phyloP scores from a whole-genome alignment of 2,797 vertebrate species.

The Poecilia wingei region DNA sequence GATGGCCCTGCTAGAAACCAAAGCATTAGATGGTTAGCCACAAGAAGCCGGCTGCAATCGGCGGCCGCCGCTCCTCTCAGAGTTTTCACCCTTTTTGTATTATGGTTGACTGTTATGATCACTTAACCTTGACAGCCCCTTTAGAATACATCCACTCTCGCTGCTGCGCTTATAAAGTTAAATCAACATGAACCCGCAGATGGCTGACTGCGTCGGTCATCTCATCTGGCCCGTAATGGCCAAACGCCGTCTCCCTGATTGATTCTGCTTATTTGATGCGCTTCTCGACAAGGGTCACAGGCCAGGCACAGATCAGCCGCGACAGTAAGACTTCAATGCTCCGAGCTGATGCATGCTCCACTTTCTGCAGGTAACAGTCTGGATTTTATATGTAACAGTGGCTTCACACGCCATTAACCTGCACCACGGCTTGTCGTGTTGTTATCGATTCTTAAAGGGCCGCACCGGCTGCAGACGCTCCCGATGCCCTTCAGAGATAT shows the following conservation, averaged over 20 bases:
- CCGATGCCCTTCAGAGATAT: constrained; percentile 73
- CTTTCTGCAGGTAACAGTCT: constrained; percentile 68
- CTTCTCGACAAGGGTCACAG: constrained; percentile 60
- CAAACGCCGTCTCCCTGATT: constrained; percentile 57
- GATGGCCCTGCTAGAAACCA: constrained; percentile 64
- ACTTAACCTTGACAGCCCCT: constrained; percentile 29
- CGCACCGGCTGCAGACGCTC: constrained; percentile 65
- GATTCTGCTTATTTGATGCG: constrained; percentile 67
- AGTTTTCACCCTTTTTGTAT: constrained; percentile 42
- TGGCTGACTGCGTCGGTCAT: constrained; percentile 51
- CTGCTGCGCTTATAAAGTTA: constrained; percentile 55
- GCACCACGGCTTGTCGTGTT: constrained; percentile 60
- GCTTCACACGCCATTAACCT: constrained; percentile 76
- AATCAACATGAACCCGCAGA: constrained; percentile 56
- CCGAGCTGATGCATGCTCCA: constrained; percentile 57
- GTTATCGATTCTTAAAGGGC: constrained; percentile 75
- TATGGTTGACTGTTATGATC: constrained; percentile 51
- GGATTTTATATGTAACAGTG: constrained; percentile 68
- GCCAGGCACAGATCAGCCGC: constrained; percentile 48
- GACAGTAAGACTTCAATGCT: constrained; percentile 63
- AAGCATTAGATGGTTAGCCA: constrained; percentile 66
- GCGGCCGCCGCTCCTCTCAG: constrained; percentile 30
- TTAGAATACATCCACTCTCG: constrained; percentile 35
- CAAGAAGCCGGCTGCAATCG: constrained; percentile 36
- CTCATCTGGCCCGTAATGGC: constrained; percentile 67